A percentile compares a stretch with the other conserved stretches of the same genome.
These are phyloP conservation scores for Congeria kusceri DNA, from an alignment of 2,888 invertebrate genomes.

Conservation along the genomic window DNA sequence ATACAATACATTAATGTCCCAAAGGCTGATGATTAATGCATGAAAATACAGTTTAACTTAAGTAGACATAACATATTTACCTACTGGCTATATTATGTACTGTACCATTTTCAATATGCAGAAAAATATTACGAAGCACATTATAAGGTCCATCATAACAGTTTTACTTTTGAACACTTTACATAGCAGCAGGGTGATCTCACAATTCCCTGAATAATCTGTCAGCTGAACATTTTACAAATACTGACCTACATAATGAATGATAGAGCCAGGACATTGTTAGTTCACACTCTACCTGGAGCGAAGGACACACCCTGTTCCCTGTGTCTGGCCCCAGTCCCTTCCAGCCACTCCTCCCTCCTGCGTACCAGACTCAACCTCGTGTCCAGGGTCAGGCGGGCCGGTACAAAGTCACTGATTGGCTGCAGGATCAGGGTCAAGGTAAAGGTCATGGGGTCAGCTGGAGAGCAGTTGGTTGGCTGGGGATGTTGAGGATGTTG, in stretches of 20 bases:
- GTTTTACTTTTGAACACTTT: no score
- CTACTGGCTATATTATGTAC: no score
- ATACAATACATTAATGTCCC: no score
- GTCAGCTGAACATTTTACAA: no score
- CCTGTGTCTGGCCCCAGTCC: conserved; percentile 70
- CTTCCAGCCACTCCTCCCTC: conserved; percentile 81
- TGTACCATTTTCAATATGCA: no score
- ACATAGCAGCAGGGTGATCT: no score
- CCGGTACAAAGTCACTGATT: conserved; percentile 84
- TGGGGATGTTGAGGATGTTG: conserved; percentile 77
- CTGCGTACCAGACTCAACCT: conserved; percentile 82
- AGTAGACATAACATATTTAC: no score
- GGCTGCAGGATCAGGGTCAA: conserved; percentile 85
- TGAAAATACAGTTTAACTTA: no score
- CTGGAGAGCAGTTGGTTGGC: conserved; percentile 80
- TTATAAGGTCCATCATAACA: no score
- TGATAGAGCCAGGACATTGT: neutral
- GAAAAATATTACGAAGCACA: no score
- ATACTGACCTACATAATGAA: neutral
- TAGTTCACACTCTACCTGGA: conserved; percentile 72
- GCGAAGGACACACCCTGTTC: conserved; percentile 80
- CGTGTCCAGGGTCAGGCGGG: conserved; percentile 83
- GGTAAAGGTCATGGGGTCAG: conserved; percentile 82
- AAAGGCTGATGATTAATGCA: no score
- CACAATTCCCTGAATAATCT: no score